Base-by-base conservation (phyloP, 2,888 invertebrate species). In the Drosophila helvetica region DNA sequence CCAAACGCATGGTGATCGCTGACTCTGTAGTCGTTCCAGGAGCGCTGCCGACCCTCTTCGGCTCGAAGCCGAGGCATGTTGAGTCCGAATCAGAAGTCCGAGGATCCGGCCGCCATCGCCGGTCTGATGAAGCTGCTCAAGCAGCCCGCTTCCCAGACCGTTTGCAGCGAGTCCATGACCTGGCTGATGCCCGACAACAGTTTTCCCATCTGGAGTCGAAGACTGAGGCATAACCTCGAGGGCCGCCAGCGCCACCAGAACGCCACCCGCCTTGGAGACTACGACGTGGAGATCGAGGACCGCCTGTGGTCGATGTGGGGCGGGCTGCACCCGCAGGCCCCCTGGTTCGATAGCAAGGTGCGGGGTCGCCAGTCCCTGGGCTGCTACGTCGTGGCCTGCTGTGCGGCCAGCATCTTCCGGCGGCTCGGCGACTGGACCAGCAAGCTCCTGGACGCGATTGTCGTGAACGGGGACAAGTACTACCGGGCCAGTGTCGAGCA, bases 231-330 rank as follows among this genome's bases (percentile, higher is more conserved):
- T 4, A 90, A 89, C 58, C 62, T 86, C 12, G 75, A 71, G 3
- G 84, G 88, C 0, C 4, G 58, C 71, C 33, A 81, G 86, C 19
- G 80, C 8, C 62, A 79, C n/a, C 62, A 64, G 50, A 47, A 71
- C 0, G 45, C 65, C 1, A 75, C 82, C 4, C 94, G 94, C 80
- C 93, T 94, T 68, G 77, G 73, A 52, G 75, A 86, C 15, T 96
- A 94, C 93, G 94, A 95, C 68, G 93, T 95, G 3, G 95, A 96
- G 85, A 94, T 95, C 72, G 93, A 93, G 1, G 93, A 94, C 1
- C 94, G 94, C 77, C 90, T 96, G 0, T 96, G 93, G 91, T 95
- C 95, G 0, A 90, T 96, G 1, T 94, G 95, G 93, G 95, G 95
- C 1, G 93, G 93, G 12, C 79, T 95, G 27, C 94, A 95, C 91